Evolutionary conservation across 2,113 vertebrate species (phyloP).

Genomic region (Actinemys pallida): DNA sequence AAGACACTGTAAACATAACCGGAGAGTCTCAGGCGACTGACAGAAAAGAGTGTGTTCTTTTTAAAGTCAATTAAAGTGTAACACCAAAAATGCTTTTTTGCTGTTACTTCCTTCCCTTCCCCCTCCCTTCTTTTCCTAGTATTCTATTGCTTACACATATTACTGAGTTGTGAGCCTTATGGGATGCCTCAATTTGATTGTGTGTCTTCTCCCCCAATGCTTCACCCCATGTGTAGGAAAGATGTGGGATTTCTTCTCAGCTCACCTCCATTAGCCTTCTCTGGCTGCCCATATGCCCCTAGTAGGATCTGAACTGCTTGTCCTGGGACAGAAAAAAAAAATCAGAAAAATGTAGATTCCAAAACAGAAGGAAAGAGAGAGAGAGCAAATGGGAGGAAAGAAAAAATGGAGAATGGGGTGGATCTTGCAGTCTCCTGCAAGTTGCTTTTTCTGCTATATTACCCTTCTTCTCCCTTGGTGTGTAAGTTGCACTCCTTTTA

Average conservation of each 20-base stretch:
- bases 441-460: not conserved
- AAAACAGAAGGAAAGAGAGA: too few relatives aligned
- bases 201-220: not conserved
- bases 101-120: not conserved
- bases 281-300: not conserved
- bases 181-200: not conserved
- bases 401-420: not conserved
- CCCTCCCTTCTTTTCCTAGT: not conserved
- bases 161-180: not conserved
- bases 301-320: not conserved
- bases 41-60: accelerated
- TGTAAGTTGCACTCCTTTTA: not conserved
- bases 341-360: too few relatives aligned
- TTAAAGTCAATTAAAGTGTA: not conserved
- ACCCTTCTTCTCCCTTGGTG: not conserved
- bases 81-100: not conserved
- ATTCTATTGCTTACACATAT: not conserved
- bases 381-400: too few relatives aligned
- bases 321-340: not conserved
- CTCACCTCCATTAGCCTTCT: not conserved
- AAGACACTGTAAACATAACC: not conserved
- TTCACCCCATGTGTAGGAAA: not conserved
- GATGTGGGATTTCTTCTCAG: not conserved
- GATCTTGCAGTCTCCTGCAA: not conserved
- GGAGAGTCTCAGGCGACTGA: not conserved